Percentiles rank a stretch among this genome's conserved stretches.
These are phyloP conservation scores for Harpalus rufipes DNA, from an alignment of 2,888 invertebrate species.

Conservation along the genomic window DNA sequence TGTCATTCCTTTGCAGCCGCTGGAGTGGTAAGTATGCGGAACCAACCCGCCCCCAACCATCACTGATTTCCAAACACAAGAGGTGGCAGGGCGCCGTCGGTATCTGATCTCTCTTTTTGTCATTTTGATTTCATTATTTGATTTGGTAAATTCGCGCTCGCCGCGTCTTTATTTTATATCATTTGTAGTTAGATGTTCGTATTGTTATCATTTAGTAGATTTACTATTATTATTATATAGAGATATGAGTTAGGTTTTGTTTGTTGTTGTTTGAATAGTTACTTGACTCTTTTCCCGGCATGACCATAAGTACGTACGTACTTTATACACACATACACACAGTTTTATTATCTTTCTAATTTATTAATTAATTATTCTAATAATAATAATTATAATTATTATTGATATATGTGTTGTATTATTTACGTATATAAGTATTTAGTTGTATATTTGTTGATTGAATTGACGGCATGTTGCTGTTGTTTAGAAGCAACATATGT, in stretches of 20 bases:
- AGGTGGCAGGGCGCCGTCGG: slow-evolving; percentile 59
- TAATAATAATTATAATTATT: background rate
- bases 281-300: slow-evolving; percentile 81
- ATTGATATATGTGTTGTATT: slow-evolving; percentile 34
- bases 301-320: slow-evolving; percentile 72
- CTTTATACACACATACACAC: slow-evolving; percentile 49
- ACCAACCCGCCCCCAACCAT: slow-evolving; percentile 60
- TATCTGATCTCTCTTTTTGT: slow-evolving; percentile 33
- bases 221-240: background rate
- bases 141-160: slow-evolving; percentile 52
- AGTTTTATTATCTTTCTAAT: slow-evolving; percentile 6
- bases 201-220: slow-evolving; percentile 15
- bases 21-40: slow-evolving; percentile 62
- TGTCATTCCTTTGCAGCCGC: slow-evolving; percentile 48
- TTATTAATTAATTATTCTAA: too few relatives aligned
- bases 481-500: slow-evolving; percentile 21
- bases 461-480: slow-evolving; percentile 9
- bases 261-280: slow-evolving; percentile 74
- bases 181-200: slow-evolving; percentile 60
- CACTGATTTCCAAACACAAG: slow-evolving; percentile 59
- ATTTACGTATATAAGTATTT: slow-evolving; percentile 46
- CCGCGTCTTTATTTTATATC: slow-evolving; percentile 51
- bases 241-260: slow-evolving; percentile 65
- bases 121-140: slow-evolving; percentile 37
- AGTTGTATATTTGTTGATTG: background rate